Evolutionary conservation across 2,113 vertebrate species (phyloP).

Genomic region (Halcyon senegalensis): DNA sequence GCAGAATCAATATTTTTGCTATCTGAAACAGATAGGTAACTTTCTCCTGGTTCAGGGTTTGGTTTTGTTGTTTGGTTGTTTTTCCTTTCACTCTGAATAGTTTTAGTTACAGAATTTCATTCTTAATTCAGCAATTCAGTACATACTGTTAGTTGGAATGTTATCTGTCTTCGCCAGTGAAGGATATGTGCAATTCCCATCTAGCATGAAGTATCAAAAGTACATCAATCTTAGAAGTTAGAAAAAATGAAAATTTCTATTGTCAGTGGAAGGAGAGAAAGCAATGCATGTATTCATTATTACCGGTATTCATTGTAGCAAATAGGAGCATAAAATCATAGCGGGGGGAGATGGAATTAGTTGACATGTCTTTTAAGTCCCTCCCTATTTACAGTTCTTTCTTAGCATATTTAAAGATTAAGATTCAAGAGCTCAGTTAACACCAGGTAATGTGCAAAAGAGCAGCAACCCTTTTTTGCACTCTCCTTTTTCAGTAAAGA

Average conservation of each 20-base stretch:
- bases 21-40: conserved; percentile 47
- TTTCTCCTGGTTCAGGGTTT: too few species aligned
- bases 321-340: background rate
- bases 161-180: background rate
- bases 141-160: background rate
- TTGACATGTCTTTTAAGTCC: background rate
- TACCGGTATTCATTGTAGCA: background rate
- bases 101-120: background rate
- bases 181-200: background rate
- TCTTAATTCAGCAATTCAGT: background rate
- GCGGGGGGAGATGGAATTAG: background rate
- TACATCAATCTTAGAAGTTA: background rate
- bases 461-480: background rate
- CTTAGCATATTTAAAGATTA: background rate
- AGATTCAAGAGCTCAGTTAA: background rate
- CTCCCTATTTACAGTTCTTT: background rate
- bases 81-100: background rate
- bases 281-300: background rate
- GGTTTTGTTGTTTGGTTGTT: too few species aligned
- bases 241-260: background rate
- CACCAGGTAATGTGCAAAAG: background rate
- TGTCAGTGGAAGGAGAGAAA: background rate
- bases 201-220: background rate
- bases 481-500: background rate
- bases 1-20: conserved; percentile 81